Evolutionary conservation across 2,888 invertebrate genomes (phyloP), one percentile per base, ranked within the genome.

Genomic region (Caenorhabditis sp.): DNA sequence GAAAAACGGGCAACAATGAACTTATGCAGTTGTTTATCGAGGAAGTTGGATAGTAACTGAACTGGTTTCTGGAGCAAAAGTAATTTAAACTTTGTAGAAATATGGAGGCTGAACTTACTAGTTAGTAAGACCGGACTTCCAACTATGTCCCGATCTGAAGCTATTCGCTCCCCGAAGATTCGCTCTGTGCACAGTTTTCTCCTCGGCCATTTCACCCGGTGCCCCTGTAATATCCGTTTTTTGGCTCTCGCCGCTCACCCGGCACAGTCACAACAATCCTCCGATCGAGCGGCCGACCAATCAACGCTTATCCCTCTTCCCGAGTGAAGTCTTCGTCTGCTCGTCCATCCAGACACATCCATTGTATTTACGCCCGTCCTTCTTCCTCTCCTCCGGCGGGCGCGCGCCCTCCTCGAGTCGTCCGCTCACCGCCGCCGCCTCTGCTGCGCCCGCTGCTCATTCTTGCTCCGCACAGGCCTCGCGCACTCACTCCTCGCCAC

Each of bases 211-310:
- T n/a, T n/a, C n/a, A n/a, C n/a, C n/a, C n/a, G n/a, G n/a, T n/a
- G n/a, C 55, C 50, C 50, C 61, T 61, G 43, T 43, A 30, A 46
- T 53, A 63, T 63, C 63, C 63, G 63, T 63, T 53, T 63, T 63
- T 63, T 53, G 11, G 17, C 32, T n/a, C n/a, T n/a, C n/a, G n/a
- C n/a, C 17, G n/a, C 15, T 8, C 35, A 9, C 26, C 30, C 63
- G 63, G 63, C 45, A n/a, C n/a, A 43, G 53, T 45, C 63, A 53
- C 52, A 53, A 53, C 63, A 63, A 48, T 48, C 46, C 46, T n/a
- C n/a, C n/a, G n/a, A n/a, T n/a, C n/a, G n/a, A n/a, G n/a, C n/a
- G n/a, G n/a, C n/a, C n/a, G n/a, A n/a, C n/a, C n/a, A n/a, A n/a
- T n/a, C n/a, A n/a, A n/a, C n/a, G n/a, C n/a, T n/a, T n/a, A 35